Conservation (phyloP, 2,797 vertebrate species). For the Caiman crocodilus region DNA sequence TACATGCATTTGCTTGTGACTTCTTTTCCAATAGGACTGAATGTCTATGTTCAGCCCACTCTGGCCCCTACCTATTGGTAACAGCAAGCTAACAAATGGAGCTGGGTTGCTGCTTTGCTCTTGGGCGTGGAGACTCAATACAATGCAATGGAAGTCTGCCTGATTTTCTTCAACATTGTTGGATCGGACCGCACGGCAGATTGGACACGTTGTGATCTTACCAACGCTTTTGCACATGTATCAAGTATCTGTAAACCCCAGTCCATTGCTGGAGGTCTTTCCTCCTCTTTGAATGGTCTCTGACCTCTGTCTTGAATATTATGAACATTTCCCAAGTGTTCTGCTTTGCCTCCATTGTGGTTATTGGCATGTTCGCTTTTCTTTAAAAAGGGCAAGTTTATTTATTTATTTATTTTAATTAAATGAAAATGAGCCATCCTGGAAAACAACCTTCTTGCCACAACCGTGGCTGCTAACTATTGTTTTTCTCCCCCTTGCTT, state of each 20-base stretch:
- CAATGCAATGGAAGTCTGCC: not conserved
- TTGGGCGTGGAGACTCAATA: not conserved
- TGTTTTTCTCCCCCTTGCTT: not conserved
- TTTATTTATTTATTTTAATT: no score
- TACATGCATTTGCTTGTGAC: not conserved
- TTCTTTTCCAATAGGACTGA: not conserved
- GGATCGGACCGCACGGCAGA: accelerated
- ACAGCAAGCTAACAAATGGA: not conserved
- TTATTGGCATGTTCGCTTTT: not conserved
- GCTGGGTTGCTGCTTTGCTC: not conserved
- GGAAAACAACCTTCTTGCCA: not conserved
- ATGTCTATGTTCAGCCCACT: not conserved
- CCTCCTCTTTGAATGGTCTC: no score
- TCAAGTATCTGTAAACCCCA: no score
- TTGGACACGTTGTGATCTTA: no score
- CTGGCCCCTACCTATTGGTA: not conserved
- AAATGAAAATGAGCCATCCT: not conserved
- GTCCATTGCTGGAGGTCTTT: no score
- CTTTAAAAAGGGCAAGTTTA: not conserved
- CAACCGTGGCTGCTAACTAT: not conserved
- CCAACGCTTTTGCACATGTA: no score
- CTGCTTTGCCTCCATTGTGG: no score
- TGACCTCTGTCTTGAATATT: no score
- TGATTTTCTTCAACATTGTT: not conserved
- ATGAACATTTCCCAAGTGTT: no score